A percentile compares a stretch with the other conserved stretches of the same genome.
Conservation (phyloP, 2,113 vertebrate genomes). For the Circaetus gallicus region DNA sequence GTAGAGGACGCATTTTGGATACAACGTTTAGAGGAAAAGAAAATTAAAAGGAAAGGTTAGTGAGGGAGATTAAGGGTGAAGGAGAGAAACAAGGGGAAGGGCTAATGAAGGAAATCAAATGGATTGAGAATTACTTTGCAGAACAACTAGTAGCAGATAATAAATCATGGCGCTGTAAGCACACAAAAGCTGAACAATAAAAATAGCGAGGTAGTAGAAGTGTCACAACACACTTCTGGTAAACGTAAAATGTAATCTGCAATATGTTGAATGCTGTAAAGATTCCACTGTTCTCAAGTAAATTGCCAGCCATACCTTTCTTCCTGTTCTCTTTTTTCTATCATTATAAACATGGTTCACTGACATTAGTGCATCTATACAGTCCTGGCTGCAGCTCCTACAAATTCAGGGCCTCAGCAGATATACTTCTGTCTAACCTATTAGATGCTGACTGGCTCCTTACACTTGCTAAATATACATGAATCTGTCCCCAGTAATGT, state of each 20-base stretch:
- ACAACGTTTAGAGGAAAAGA: neutral
- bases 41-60: slow-evolving; percentile 43
- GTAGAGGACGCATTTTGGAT: neutral
- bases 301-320: neutral
- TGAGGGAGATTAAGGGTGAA: slow-evolving; percentile 8
- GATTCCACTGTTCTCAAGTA: neutral
- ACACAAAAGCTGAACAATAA: neutral
- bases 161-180: neutral
- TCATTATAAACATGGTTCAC: neutral
- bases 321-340: neutral
- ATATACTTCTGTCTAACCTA: neutral
- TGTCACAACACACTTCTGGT: neutral
- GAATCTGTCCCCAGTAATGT: neutral
- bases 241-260: neutral
- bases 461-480: neutral
- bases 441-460: neutral
- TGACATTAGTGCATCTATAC: neutral
- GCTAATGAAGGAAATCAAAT: slow-evolving; percentile 46
- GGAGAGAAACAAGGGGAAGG: slow-evolving; percentile 33
- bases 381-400: neutral
- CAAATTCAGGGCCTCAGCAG: neutral
- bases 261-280: neutral
- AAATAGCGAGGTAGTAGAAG: neutral
- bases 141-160: neutral
- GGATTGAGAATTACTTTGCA: slow-evolving; percentile 19